These are phyloP conservation scores for Eristalis tenax DNA, from an alignment of 2,888 invertebrate genomes.

Conservation along the genomic window DNA sequence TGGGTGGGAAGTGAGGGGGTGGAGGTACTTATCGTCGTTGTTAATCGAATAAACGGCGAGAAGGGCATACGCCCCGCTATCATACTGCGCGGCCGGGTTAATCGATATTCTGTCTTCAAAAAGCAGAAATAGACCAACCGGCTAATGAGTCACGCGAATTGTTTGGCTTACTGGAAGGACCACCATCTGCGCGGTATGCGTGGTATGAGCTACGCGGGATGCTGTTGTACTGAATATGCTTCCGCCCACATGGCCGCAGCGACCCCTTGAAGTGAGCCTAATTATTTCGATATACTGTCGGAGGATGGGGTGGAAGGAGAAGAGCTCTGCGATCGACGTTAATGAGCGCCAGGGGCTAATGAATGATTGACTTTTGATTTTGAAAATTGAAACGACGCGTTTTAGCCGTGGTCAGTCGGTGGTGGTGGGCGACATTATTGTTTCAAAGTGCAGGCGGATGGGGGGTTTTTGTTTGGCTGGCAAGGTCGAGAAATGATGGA, in stretches of 20 bases:
- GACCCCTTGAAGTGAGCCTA: not conserved
- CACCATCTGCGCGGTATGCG: not conserved
- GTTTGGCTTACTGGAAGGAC: not conserved
- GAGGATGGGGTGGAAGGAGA: not conserved
- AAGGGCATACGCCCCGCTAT: not conserved
- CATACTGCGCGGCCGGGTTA: not conserved
- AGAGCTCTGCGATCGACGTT: not conserved
- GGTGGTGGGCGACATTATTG: not conserved
- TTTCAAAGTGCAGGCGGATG: not conserved
- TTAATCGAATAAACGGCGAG: slow-evolving; percentile 4
- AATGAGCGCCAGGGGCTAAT: not conserved
- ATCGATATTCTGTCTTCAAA: slow-evolving; percentile 21
- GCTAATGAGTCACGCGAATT: not conserved
- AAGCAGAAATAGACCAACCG: slow-evolving; percentile 10
- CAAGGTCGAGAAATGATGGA: too few relatives aligned
- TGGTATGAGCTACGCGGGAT: not conserved
- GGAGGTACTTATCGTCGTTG: not conserved
- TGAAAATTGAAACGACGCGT: not conserved
- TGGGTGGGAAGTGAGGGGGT: too few relatives aligned
- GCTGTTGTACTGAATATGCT: not conserved
- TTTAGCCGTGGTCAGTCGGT: not conserved
- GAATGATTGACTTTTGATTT: not conserved
- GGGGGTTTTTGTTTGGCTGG: not conserved
- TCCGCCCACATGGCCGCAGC: not conserved
- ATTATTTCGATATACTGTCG: not conserved